Base-by-base conservation (phyloP, 2,113 vertebrate species). In the Sylvicapra grimmia region DNA sequence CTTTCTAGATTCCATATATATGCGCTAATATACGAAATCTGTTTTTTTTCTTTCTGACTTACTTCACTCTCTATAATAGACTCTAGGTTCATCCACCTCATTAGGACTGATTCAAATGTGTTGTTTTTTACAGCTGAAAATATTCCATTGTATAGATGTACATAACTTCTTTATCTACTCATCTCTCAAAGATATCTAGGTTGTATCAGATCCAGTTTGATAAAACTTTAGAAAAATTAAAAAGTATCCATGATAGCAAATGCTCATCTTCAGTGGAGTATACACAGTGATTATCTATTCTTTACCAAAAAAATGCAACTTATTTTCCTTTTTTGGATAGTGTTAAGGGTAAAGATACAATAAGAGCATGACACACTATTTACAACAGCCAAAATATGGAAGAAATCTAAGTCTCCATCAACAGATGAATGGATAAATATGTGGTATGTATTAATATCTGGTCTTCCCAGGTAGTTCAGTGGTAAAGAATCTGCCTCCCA, bases 181-280 rank as follows among this genome's bases (percentile, higher is more conserved):
- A 77, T 44, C 72, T 44, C 21, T 77, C 36, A 44, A 77, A 77
- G 72, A 77, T 16, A 44, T 44, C 36, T 44, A 77, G 72, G 72
- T 27, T 77, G 11, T 88, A 89, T 88, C 63, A 18, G 51, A 96
- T 80, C 36, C 96, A 51, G 86, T 94, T 87, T 97, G 85, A 97
- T 77, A 97, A 92, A 95, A 95, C 54, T 89, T 97, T 23, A 80
- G 85, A 95, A 97, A 93, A 97, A 63, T 93, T 61, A 58, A 68
- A 94, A 68, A 84, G 33, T 80, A 90, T 65, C 59, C 93, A 56
- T 93, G 51, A 83, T 79, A 92, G 80, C 90, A 96, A 92, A 97
- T 94, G 75, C 27, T 95, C 61, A 61, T 11, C 9, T 83, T 93
- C 36, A 53, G 63, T 40, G 19, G 0, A 3, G 53, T 11, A 85